These are phyloP conservation scores for Torymus auratus DNA, from an alignment of 2,888 invertebrate species.

Conservation along the genomic window DNA sequence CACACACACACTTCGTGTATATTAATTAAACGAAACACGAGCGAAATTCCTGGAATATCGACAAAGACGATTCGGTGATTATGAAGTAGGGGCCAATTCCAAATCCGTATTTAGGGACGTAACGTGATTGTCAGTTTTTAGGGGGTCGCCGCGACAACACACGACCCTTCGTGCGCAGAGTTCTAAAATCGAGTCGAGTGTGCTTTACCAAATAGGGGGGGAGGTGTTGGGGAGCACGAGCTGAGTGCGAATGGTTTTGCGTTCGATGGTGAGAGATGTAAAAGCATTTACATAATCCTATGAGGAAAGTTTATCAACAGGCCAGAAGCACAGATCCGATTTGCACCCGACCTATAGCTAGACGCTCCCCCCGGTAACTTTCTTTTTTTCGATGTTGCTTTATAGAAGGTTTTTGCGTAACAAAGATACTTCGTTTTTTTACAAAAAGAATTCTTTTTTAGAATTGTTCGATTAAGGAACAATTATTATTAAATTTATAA, in stretches of 20 bases:
- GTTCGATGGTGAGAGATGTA: constrained; percentile 21
- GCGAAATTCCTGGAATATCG: constrained; percentile 9
- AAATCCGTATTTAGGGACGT: constrained; percentile 22
- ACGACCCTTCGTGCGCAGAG: background rate
- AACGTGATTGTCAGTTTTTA: constrained; percentile 47
- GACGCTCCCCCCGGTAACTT: too few relatives aligned
- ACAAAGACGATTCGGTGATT: constrained; percentile 30
- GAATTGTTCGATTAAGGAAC: too few relatives aligned
- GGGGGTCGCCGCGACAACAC: constrained; percentile 20
- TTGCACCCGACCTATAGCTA: too few relatives aligned
- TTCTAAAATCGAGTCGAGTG: background rate
- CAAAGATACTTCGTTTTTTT: too few relatives aligned
- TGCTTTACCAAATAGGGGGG: background rate
- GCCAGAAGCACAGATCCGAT: too few relatives aligned
- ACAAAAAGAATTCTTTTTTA: too few relatives aligned
- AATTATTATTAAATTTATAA: too few relatives aligned
- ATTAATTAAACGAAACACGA: constrained; percentile 6
- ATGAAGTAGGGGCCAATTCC: constrained; percentile 32
- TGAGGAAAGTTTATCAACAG: constrained; percentile 41
- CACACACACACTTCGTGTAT: too few relatives aligned
- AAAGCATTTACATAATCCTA: constrained; percentile 41
- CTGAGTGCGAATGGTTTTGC: constrained; percentile 4
- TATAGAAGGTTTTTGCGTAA: too few relatives aligned
- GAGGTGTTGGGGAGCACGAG: background rate
- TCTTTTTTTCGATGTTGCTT: too few relatives aligned